These are phyloP conservation scores for Daboia siamensis DNA, from an alignment of 2,113 vertebrate genomes.

Conservation along the genomic window DNA sequence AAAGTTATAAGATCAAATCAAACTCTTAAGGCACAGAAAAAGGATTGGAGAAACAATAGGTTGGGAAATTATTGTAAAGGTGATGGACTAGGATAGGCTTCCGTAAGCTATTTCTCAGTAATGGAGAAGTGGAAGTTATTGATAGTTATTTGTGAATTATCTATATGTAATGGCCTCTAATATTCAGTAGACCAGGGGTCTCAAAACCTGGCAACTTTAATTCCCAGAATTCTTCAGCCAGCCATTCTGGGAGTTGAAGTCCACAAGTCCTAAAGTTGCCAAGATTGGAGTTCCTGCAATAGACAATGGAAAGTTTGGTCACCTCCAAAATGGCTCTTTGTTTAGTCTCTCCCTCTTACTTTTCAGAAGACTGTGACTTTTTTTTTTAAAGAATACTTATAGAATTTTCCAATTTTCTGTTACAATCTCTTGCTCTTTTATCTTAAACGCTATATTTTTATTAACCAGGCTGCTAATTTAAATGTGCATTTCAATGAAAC, in stretches of 20 bases:
- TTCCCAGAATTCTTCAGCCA: not conserved
- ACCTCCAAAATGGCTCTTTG: not conserved
- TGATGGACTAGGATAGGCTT: not conserved
- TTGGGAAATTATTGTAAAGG: slow-evolving; percentile 23
- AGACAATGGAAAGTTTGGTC: not conserved
- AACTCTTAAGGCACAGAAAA: slow-evolving; percentile 45
- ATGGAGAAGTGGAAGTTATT: slow-evolving; percentile 19
- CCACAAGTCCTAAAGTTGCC: not conserved
- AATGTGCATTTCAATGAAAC: not conserved
- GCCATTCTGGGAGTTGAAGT: not conserved
- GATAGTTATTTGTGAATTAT: slow-evolving; percentile 1
- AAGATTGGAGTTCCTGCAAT: not conserved
- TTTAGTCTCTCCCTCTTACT: not conserved
- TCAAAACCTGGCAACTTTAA: not conserved
- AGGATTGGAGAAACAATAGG: slow-evolving; percentile 55
- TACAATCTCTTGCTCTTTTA: not conserved
- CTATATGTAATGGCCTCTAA: not conserved
- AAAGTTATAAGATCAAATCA: slow-evolving; percentile 61
- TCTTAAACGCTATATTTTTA: not conserved
- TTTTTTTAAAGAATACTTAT: not conserved
- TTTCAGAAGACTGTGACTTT: not conserved
- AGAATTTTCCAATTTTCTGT: not conserved
- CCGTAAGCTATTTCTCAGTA: not conserved
- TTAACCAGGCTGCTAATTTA: not conserved
- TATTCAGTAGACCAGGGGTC: not conserved